Percentiles rank a stretch among this genome's conserved stretches.
phyloP scores from a whole-genome alignment of 2,888 invertebrate species.

The Drosophila melanosoma region DNA sequence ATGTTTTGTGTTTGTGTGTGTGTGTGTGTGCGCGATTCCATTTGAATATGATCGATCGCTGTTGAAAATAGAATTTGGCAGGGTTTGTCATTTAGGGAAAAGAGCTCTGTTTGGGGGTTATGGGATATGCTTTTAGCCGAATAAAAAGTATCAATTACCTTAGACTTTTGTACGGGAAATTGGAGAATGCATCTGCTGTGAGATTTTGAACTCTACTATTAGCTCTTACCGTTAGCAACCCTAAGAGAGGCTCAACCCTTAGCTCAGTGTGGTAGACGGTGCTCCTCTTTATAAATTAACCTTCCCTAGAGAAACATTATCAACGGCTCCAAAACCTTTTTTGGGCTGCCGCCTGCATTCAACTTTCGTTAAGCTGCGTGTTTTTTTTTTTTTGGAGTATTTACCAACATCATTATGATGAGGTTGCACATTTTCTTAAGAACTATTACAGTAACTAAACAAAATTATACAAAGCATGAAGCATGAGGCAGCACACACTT shows the following conservation, averaged over 20 bases:
- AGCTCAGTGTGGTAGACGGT: conserved; percentile 22
- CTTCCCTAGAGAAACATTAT: conserved; percentile 65
- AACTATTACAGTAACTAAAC: conserved; percentile 75
- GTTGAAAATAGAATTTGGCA: conserved; percentile 62
- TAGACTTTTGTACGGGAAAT: conserved; percentile 29
- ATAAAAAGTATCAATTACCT: conserved; percentile 67
- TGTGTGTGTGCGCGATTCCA: conserved; percentile 32
- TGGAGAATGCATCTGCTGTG: conserved; percentile 46
- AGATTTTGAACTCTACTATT: neutral
- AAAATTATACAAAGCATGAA: conserved; percentile 65
- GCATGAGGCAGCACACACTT: conserved; percentile 22
- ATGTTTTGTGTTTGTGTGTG: neutral
- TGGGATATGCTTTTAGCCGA: conserved; percentile 18
- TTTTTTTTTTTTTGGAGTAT: conserved; percentile 36
- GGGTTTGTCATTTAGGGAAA: conserved; percentile 47
- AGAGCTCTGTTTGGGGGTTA: neutral
- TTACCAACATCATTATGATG: conserved; percentile 77
- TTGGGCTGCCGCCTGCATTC: conserved; percentile 23
- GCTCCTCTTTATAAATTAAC: conserved; percentile 43
- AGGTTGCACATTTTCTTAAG: conserved; percentile 76
- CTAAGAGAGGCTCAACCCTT: conserved; percentile 27
- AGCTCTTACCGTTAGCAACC: neutral
- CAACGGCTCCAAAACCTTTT: conserved; percentile 58
- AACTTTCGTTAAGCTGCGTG: conserved; percentile 7
- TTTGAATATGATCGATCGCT: conserved; percentile 69